Evolutionary conservation across 2,797 vertebrate genomes (phyloP).

Genomic region (Borostomias antarcticus): DNA sequence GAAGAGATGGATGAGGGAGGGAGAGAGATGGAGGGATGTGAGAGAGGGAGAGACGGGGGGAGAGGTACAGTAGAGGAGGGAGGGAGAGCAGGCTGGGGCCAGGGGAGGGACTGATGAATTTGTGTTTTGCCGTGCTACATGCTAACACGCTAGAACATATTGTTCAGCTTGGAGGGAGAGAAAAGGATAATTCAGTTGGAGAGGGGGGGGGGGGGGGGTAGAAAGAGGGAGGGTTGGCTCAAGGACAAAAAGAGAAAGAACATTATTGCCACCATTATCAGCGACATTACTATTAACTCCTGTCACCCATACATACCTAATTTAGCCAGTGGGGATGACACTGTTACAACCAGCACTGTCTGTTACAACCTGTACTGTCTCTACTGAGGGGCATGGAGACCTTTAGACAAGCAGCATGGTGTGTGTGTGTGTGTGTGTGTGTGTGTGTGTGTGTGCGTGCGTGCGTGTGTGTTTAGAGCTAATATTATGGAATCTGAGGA

Average conservation of each 20-base stretch:
- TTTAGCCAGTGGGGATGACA: constrained; percentile 7
- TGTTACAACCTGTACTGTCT: constrained; percentile 25
- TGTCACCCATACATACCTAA: not conserved
- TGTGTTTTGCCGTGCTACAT: constrained; percentile 45
- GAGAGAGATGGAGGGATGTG: too few species aligned
- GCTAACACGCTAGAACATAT: constrained; percentile 58
- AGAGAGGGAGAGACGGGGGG: not conserved
- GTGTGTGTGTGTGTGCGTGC: not conserved
- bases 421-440: constrained; percentile 19
- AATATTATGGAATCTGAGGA: constrained; percentile 53
- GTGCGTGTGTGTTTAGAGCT: constrained; percentile 23
- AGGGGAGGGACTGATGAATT: constrained; percentile 8
- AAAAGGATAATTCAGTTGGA: constrained; percentile 29
- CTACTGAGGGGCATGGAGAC: not conserved
- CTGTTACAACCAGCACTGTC: constrained; percentile 24
- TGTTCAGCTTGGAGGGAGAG: constrained; percentile 51
- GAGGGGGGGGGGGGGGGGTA: constrained; percentile 11
- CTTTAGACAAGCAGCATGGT: constrained; percentile 15
- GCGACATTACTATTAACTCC: not conserved
- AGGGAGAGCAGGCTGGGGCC: constrained; percentile 25
- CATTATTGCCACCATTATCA: constrained; percentile 28
- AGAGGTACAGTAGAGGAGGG: not conserved
- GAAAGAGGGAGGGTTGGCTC: constrained; percentile 18
- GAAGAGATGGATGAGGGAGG: not conserved
- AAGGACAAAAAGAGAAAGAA: not conserved